Percentiles rank a stretch among this genome's conserved stretches.
phyloP scores from a whole-genome alignment of 2,888 invertebrate species.

The Tineola bisselliella region DNA sequence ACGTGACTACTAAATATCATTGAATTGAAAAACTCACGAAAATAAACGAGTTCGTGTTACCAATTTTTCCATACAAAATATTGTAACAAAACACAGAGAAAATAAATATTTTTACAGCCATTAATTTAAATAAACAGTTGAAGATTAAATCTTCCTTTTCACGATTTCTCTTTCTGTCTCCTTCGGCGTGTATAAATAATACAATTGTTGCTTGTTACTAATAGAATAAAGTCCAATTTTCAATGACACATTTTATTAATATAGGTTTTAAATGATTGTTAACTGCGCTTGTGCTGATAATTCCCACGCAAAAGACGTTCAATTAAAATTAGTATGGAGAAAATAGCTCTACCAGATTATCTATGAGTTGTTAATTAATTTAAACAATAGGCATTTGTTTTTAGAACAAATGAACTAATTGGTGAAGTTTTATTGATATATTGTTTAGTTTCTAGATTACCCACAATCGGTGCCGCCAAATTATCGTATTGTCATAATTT shows the following conservation, averaged over 20 bases:
- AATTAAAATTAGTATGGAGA: conserved; percentile 2
- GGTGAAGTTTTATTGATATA: not conserved
- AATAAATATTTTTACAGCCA: not conserved
- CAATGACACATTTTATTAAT: too few species aligned
- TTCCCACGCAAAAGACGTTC: conserved; percentile 2
- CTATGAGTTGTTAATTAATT: not conserved
- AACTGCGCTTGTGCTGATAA: not conserved
- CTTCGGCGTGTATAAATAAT: not conserved
- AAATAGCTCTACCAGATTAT: not conserved
- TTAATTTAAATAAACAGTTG: not conserved
- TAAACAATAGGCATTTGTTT: not conserved
- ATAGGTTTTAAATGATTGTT: not conserved
- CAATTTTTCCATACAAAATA: too few species aligned
- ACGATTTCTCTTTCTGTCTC: not conserved
- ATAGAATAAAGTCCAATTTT: not conserved
- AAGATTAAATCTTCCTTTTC: not conserved
- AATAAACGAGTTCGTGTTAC: too few species aligned
- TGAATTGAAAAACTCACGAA: too few species aligned
- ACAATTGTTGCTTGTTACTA: not conserved
- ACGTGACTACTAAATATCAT: not conserved
- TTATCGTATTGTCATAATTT: too few species aligned
- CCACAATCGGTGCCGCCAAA: too few species aligned
- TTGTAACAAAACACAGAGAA: not conserved
- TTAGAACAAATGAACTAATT: not conserved
- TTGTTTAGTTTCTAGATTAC: not conserved